Percentiles rank a stretch among this genome's conserved stretches.
Conservation (phyloP, 2,888 invertebrate genomes). For the Clunio marinus region DNA sequence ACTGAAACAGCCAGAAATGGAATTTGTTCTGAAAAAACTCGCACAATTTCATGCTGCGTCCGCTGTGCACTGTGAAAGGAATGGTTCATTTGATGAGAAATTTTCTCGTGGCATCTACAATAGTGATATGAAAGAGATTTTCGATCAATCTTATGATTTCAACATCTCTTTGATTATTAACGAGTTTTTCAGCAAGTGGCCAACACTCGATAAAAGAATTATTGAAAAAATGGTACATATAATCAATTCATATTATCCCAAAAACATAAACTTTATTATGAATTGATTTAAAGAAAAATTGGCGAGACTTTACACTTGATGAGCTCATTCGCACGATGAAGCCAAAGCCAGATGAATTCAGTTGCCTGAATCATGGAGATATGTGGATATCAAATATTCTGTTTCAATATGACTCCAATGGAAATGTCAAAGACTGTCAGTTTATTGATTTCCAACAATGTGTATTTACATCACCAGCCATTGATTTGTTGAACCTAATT, state of each 20-base stretch:
- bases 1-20: constrained; percentile 44
- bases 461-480: constrained; percentile 44
- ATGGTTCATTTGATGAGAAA: constrained; percentile 41
- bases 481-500: constrained; percentile 47
- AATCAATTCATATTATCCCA: constrained; percentile 40
- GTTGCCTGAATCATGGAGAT: constrained; percentile 23
- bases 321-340: constrained; percentile 17
- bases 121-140: constrained; percentile 1
- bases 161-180: neutral
- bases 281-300: constrained; percentile 9
- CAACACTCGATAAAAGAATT: constrained; percentile 41
- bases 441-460: constrained; percentile 46
- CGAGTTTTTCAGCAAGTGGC: constrained; percentile 12
- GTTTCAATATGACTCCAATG: constrained; percentile 40
- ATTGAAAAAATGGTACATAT: constrained; percentile 45
- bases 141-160: constrained; percentile 13
- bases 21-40: constrained; percentile 44
- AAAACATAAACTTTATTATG: neutral
- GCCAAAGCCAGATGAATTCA: constrained; percentile 9
- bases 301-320: neutral
- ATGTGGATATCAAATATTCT: constrained; percentile 40
- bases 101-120: constrained; percentile 27
- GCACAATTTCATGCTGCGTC: constrained; percentile 48
- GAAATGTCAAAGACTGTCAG: constrained; percentile 45
- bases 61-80: constrained; percentile 41